phyloP scores from a whole-genome alignment of 2,888 invertebrate genomes.

The Octodonta nipae region DNA sequence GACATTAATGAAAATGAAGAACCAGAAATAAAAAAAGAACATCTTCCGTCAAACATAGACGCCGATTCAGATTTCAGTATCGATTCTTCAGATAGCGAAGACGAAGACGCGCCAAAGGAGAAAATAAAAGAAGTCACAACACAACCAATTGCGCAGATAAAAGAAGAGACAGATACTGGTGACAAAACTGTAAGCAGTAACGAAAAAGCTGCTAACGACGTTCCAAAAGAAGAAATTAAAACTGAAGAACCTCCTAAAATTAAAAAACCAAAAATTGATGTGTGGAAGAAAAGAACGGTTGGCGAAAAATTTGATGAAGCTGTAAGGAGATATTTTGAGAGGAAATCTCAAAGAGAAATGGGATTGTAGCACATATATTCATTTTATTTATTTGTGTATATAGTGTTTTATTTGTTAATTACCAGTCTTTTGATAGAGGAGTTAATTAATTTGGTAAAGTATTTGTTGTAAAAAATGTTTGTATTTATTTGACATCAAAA shows the following conservation, averaged over 20 bases:
- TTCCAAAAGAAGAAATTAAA: conserved; percentile 4
- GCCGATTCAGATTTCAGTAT: conserved; percentile 62
- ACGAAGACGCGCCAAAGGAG: conserved; percentile 19
- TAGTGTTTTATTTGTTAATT: no score
- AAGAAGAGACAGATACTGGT: conserved; percentile 13
- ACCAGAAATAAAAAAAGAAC: conserved; percentile 31
- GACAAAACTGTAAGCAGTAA: conserved; percentile 13
- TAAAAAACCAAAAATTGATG: conserved; percentile 44
- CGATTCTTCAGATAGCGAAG: conserved; percentile 42
- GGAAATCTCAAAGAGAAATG: conserved; percentile 43
- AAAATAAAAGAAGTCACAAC: conserved; percentile 1
- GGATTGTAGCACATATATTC: no score
- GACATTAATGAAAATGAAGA: conserved; percentile 31
- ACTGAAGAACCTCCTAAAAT: conserved; percentile 14
- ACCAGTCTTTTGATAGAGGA: no score
- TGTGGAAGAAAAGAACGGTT: conserved; percentile 76
- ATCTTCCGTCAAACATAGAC: conserved; percentile 50
- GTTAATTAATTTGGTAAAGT: no score
- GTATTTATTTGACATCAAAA: no score
- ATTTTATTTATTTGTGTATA: no score
- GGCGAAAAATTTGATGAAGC: conserved; percentile 65
- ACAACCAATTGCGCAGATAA: conserved; percentile 12
- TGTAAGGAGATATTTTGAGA: conserved; percentile 57
- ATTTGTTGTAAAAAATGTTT: no score
- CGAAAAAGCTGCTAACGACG: conserved; percentile 13